Conservation (phyloP, 2,888 invertebrate species). For the Alviniconcha strummeri region DNA sequence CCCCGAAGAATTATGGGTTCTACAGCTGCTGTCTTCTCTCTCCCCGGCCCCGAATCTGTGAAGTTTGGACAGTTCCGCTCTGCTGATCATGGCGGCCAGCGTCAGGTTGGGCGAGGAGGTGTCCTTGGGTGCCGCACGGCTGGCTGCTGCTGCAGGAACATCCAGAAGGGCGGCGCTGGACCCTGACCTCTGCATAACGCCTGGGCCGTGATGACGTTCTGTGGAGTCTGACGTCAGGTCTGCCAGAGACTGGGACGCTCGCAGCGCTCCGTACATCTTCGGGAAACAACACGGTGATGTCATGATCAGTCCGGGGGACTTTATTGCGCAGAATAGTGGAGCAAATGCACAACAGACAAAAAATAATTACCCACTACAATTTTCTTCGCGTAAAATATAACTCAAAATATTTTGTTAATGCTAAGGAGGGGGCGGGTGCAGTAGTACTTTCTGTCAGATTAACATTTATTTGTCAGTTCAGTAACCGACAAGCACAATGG, state of each 20-base stretch:
- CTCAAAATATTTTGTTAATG: neutral
- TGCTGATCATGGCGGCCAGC: slow-evolving; percentile 25
- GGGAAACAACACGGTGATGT: neutral
- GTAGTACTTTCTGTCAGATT: neutral
- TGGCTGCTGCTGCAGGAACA: neutral
- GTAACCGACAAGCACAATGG: too few relatives aligned
- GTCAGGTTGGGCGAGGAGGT: slow-evolving; percentile 21
- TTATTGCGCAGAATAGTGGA: neutral
- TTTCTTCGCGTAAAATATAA: neutral
- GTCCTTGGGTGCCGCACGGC: neutral
- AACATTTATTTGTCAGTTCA: neutral
- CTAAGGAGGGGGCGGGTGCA: neutral
- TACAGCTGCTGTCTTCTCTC: neutral
- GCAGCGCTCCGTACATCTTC: slow-evolving; percentile 21
- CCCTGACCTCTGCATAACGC: slow-evolving; percentile 18
- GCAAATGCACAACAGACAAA: neutral
- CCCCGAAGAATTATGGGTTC: neutral
- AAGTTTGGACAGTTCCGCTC: slow-evolving; percentile 27
- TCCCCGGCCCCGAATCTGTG: neutral
- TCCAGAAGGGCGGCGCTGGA: slow-evolving; percentile 29
- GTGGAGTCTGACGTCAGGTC: slow-evolving; percentile 28
- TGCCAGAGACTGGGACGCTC: slow-evolving; percentile 33
- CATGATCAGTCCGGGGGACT: neutral
- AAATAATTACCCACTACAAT: neutral
- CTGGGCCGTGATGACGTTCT: neutral